Conservation (phyloP, 2,888 invertebrate genomes). For the Ectemnius cavifrons region DNA sequence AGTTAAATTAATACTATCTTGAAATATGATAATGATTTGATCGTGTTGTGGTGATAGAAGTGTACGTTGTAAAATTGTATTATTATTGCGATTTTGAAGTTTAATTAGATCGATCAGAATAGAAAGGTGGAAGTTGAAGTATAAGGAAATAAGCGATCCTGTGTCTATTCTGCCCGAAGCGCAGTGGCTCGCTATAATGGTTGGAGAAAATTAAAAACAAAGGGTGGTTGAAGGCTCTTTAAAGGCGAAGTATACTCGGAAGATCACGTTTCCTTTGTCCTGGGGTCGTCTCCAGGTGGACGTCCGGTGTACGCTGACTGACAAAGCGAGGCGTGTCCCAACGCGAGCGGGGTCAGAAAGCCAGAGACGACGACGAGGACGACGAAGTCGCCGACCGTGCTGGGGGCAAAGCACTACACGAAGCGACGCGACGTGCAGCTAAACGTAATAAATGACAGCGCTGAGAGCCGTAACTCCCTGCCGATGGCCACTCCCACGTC, state of each 20-base stretch:
- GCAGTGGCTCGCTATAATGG: too few relatives aligned
- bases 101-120: too few relatives aligned
- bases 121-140: too few relatives aligned
- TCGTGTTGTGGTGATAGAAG: too few relatives aligned
- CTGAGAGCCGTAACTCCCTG: slow-evolving; percentile 68
- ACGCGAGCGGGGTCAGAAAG: slow-evolving; percentile 37
- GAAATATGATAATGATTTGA: too few relatives aligned
- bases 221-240: too few relatives aligned
- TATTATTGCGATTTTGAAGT: too few relatives aligned
- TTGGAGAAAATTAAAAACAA: too few relatives aligned
- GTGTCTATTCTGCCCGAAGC: too few relatives aligned
- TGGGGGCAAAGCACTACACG: slow-evolving; percentile 34
- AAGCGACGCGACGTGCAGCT: slow-evolving; percentile 30
- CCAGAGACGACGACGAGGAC: slow-evolving; percentile 29
- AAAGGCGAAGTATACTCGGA: background rate
- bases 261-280: slow-evolving; percentile 16
- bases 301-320: slow-evolving; percentile 13
- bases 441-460: slow-evolving; percentile 68
- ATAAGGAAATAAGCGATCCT: too few relatives aligned
- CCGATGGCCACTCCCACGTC: slow-evolving; percentile 69
- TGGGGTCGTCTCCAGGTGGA: slow-evolving; percentile 7
- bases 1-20: too few relatives aligned
- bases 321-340: slow-evolving; percentile 41
- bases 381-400: slow-evolving; percentile 28
- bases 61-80: too few relatives aligned